Percentiles rank a stretch among this genome's conserved stretches.
Conservation (phyloP, 2,113 vertebrate species). For the Otocyon megalotis region DNA sequence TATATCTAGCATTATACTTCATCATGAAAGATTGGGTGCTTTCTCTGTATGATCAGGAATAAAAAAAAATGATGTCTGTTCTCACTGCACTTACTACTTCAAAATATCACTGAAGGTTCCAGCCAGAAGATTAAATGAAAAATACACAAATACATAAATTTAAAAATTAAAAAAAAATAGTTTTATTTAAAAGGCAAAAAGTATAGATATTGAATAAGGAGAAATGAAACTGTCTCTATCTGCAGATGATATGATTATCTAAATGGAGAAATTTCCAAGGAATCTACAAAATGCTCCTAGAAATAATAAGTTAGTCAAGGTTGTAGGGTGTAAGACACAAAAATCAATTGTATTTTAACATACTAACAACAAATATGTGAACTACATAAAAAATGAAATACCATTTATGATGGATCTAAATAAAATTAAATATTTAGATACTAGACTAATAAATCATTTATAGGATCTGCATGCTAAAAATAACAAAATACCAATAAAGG, state of each 20-base stretch:
- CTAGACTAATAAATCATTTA: background rate
- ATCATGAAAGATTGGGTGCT: background rate
- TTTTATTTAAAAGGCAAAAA: background rate
- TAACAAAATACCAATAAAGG: background rate
- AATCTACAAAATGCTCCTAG: background rate
- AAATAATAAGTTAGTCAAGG: background rate
- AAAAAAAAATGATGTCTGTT: background rate
- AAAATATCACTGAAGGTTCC: background rate
- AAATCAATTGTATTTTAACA: background rate
- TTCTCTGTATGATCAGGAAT: background rate
- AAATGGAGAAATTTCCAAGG: background rate
- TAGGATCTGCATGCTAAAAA: background rate
- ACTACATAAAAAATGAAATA: background rate
- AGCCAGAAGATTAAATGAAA: background rate
- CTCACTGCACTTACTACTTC: background rate
- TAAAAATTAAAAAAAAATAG: background rate
- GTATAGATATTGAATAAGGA: background rate
- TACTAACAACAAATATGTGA: background rate
- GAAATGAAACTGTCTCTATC: background rate
- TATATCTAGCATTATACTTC: background rate
- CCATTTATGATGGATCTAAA: background rate
- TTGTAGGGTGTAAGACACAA: background rate
- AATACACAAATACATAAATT: background rate
- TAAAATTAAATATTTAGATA: background rate
- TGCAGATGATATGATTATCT: background rate